Evolutionary conservation across 2,888 invertebrate genomes (phyloP).

Genomic region (Furcula furcula): DNA sequence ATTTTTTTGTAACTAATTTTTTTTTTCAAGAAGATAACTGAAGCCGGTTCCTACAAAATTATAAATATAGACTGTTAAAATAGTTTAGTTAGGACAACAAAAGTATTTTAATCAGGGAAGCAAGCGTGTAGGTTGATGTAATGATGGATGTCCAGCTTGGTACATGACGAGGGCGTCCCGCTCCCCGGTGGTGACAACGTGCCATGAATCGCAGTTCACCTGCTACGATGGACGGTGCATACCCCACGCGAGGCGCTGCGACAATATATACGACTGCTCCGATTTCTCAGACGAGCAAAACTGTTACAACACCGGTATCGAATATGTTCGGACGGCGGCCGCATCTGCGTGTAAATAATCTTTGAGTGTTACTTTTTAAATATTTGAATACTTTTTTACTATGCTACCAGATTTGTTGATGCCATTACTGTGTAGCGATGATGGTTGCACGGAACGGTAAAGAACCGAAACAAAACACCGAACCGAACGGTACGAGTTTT

Average conservation of each 20-base stretch:
- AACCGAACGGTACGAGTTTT: too few relatives aligned
- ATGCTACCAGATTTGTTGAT: too few relatives aligned
- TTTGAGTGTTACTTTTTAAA: neutral
- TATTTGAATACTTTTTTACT: too few relatives aligned
- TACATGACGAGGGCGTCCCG: constrained; percentile 57
- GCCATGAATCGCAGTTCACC: constrained; percentile 85
- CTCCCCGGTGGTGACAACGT: constrained; percentile 57
- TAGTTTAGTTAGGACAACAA: too few relatives aligned
- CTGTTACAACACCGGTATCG: constrained; percentile 84
- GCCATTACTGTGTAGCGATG: too few relatives aligned
- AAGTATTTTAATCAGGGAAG: too few relatives aligned
- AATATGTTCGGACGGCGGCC: constrained; percentile 9
- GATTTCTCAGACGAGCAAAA: constrained; percentile 96
- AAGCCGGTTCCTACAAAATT: too few relatives aligned
- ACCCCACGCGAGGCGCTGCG: constrained; percentile 89
- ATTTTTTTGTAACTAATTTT: too few relatives aligned
- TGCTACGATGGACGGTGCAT: constrained; percentile 91
- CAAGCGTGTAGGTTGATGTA: constrained; percentile 10
- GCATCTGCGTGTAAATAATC: constrained; percentile 19
- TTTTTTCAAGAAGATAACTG: too few relatives aligned
- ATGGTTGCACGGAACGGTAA: too few relatives aligned
- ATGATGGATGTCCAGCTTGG: constrained; percentile 61
- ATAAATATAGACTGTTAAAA: too few relatives aligned
- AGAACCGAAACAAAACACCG: too few relatives aligned
- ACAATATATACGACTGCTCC: constrained; percentile 94